phyloP scores from a whole-genome alignment of 2,113 vertebrate genomes.

The Pan troglodytes region DNA sequence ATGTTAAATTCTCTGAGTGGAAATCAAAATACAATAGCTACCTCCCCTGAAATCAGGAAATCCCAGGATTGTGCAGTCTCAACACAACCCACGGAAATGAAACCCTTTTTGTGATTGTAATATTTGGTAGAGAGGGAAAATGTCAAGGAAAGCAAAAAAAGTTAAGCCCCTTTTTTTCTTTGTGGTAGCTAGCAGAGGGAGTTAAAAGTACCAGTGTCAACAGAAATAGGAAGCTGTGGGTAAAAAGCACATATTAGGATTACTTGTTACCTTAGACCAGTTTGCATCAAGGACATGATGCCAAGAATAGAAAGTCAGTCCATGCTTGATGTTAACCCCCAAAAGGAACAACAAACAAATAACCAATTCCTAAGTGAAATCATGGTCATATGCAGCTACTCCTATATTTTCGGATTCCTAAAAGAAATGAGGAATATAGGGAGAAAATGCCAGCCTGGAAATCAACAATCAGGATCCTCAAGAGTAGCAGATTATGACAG shows the following conservation, averaged over 20 bases:
- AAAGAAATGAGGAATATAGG: not conserved
- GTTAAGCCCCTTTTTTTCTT: not conserved
- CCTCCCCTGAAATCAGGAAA: slow-evolving; percentile 31
- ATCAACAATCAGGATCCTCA: not conserved
- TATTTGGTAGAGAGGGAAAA: not conserved
- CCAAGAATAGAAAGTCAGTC: not conserved
- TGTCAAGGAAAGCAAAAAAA: not conserved
- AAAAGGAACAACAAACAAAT: not conserved
- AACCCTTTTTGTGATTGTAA: not conserved
- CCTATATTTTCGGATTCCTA: not conserved
- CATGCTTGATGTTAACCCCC: not conserved
- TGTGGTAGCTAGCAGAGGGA: not conserved
- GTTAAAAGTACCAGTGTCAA: not conserved
- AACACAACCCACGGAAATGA: not conserved
- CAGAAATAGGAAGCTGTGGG: not conserved
- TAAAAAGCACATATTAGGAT: not conserved
- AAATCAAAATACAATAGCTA: not conserved
- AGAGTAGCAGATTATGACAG: not conserved
- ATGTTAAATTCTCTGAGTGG: not conserved
- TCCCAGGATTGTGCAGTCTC: not conserved
- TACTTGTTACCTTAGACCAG: no score
- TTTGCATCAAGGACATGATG: not conserved
- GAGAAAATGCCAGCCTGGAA: not conserved
- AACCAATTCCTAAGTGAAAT: not conserved
- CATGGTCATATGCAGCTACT: not conserved